Conservation (phyloP, 1,140 invertebrate genomes). For the Vanessa tameamea region DNA sequence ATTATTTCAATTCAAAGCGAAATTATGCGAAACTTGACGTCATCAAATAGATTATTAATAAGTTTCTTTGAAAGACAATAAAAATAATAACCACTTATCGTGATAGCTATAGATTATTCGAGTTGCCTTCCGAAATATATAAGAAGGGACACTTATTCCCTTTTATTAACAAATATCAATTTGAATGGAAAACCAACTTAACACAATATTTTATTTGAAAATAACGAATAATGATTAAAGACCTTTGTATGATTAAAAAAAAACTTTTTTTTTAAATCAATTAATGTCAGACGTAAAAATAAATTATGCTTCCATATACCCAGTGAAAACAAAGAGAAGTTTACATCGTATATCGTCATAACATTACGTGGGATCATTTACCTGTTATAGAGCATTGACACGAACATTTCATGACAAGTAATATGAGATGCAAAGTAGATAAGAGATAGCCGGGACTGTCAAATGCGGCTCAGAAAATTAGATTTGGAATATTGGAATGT, state of each 20-base stretch:
- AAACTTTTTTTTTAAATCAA: too few relatives aligned
- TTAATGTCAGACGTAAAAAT: too few relatives aligned
- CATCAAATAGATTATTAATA: not conserved
- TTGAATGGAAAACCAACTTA: too few relatives aligned
- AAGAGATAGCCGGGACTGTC: not conserved
- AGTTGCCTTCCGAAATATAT: not conserved
- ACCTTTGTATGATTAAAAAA: too few relatives aligned
- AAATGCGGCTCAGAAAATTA: not conserved
- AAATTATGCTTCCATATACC: not conserved
- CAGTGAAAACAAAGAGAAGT: conserved; percentile 18
- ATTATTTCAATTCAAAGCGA: not conserved
- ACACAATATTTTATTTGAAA: too few relatives aligned
- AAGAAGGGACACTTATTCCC: too few relatives aligned
- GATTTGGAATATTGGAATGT: too few relatives aligned
- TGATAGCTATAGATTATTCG: not conserved
- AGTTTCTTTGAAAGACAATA: not conserved
- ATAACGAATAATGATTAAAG: too few relatives aligned
- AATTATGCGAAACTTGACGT: conserved; percentile 1
- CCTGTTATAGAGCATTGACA: conserved; percentile 12
- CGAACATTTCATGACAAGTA: not conserved
- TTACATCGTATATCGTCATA: conserved; percentile 1
- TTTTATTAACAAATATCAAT: too few relatives aligned
- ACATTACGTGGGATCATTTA: conserved; percentile 5
- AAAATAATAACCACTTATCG: not conserved
- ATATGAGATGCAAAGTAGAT: not conserved